Base-by-base conservation (phyloP, 2,113 vertebrate species). In the Struthio camelus region DNA sequence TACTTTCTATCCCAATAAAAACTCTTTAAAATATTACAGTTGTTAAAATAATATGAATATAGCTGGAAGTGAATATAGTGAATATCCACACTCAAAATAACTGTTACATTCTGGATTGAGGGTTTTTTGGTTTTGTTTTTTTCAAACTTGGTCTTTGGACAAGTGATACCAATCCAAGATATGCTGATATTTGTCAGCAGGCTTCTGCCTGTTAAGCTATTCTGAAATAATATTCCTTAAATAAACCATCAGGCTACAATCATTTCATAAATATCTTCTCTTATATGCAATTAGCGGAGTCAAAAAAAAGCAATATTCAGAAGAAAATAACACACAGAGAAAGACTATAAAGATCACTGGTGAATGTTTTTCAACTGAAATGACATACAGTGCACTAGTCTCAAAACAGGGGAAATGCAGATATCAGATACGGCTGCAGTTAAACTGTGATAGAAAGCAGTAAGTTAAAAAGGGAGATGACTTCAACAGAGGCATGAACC, bases 291-390 rank as follows among this genome's bases (percentile, higher is more conserved):
- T 48, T 22, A 80, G 10, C 6, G 36, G 9, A 93, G 72, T 19
- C 15, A 50, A 22, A 42, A 40, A 46, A 58, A 32, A 19, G 40
- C 64, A 4, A 54, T 61, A 19, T 5, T 5, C 34, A 61, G 46
- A 94, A 84, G 14, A 90, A 86, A 94, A 83, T 66, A 81, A 92
- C 32, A 38, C n/a, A 73, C 38, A 85, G 85, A 85, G 32, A 69
- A 30, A 56, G 48, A 82, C 62, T 89, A 67, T 32, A 93, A 72
- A 93, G 86, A 66, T 75, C 77, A 92, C 42, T 82, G 67, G 89
- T 61, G 95, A 95, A 89, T 77, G 66, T 65, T 78, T 89, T 46
- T 61, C 66, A 75, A 42, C 58, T 54, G 56, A 92, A 95, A 73
- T 32, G 65, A 89, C 51, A 46, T 30, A 86, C 1, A 10, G 34